Percentiles rank a stretch among this genome's conserved stretches.
Evolutionary conservation across 2,797 vertebrate genomes (phyloP).

Genomic region (Phataginus tetradactyla): DNA sequence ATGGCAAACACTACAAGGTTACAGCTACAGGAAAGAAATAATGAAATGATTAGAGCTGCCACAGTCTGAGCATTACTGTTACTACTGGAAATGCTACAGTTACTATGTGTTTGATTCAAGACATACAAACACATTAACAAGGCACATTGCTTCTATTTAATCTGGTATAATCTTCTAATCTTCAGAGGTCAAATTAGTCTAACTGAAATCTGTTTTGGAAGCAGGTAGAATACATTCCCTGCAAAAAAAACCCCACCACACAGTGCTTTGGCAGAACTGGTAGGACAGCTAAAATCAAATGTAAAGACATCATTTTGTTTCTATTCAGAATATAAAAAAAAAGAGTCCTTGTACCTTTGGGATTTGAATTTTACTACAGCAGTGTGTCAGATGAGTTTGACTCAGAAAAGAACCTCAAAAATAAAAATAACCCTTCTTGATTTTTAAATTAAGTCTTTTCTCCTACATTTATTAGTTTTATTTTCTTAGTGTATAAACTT

Average conservation of each 20-base stretch:
- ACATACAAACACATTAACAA: neutral
- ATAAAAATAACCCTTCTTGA: neutral
- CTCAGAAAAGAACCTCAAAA: neutral
- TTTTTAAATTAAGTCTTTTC: neutral
- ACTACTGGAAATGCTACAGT: neutral
- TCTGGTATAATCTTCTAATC: neutral
- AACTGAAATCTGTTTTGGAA: conserved; percentile 16
- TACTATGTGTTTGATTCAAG: neutral
- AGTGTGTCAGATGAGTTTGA: neutral
- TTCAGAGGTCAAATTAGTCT: neutral
- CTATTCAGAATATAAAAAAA: neutral
- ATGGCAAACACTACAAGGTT: neutral
- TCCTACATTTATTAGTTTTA: neutral
- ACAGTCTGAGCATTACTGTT: conserved; percentile 5
- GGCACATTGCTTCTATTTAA: neutral
- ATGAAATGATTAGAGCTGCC: neutral
- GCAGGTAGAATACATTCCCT: neutral
- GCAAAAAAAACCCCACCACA: neutral
- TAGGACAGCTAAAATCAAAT: neutral
- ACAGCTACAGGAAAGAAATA: neutral
- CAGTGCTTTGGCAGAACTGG: neutral
- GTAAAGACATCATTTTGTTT: neutral
- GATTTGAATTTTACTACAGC: neutral
- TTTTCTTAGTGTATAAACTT: neutral
- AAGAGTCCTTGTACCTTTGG: neutral